phyloP scores from a whole-genome alignment of 2,888 invertebrate species.

The Smittia aterrima region DNA sequence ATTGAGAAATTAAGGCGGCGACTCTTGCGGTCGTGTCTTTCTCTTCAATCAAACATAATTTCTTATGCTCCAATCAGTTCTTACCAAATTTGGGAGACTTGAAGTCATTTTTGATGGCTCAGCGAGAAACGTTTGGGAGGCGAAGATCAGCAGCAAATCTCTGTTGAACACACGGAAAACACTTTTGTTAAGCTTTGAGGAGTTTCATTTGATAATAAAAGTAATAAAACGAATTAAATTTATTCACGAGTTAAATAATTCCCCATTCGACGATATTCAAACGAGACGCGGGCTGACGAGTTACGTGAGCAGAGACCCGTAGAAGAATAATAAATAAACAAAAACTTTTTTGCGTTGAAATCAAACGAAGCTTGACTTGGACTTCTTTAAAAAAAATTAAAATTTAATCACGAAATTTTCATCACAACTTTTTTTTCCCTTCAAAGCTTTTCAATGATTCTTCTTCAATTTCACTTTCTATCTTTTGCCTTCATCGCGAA shows the following conservation, averaged over 20 bases:
- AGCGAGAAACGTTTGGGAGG: not conserved
- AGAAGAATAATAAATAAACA: not conserved
- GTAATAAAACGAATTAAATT: not conserved
- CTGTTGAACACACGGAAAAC: not conserved
- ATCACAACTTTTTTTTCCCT: not conserved
- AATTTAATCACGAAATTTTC: not conserved
- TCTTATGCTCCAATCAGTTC: not conserved
- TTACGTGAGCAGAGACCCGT: not conserved
- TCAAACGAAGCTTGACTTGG: not conserved
- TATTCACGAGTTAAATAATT: not conserved
- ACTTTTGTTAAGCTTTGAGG: not conserved
- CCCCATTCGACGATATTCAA: not conserved
- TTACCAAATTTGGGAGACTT: constrained; percentile 14
- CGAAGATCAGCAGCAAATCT: not conserved
- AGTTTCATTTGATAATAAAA: not conserved
- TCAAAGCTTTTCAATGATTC: not conserved
- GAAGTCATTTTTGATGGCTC: constrained; percentile 7
- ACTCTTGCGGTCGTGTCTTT: not conserved
- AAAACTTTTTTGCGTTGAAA: not conserved
- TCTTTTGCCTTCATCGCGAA: not conserved
- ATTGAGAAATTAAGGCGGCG: not conserved
- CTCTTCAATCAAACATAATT: not conserved
- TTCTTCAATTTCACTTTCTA: not conserved
- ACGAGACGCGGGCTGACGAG: not conserved
- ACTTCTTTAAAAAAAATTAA: not conserved